A percentile compares a stretch with the other conserved stretches of the same genome.
Conservation (phyloP, 2,797 vertebrate genomes). For the Chromis chromis region DNA sequence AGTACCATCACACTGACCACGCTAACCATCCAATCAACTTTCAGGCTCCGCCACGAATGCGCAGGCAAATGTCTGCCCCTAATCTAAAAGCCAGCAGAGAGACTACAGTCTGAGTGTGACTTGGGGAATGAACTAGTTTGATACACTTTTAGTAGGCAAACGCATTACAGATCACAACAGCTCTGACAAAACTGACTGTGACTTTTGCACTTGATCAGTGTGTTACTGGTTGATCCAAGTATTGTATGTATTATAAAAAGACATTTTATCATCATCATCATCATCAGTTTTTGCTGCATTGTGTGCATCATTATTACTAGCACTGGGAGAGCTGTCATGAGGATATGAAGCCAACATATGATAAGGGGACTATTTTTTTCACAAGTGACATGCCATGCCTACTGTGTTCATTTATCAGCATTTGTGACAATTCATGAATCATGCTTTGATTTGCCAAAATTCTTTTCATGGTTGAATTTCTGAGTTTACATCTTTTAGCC, state of each 20-base stretch:
- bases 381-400: constrained; percentile 36
- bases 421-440: constrained; percentile 66
- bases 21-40: constrained; percentile 85
- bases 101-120: constrained; percentile 89
- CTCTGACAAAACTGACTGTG: constrained; percentile 74
- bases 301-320: constrained; percentile 52
- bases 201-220: constrained; percentile 75
- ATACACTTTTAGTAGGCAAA: constrained; percentile 72
- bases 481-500: constrained; percentile 74
- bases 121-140: constrained; percentile 45
- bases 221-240: constrained; percentile 79
- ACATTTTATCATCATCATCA: constrained; percentile 61
- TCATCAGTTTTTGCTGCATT: constrained; percentile 65
- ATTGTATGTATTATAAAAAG: constrained; percentile 66
- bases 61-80: constrained; percentile 95
- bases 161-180: constrained; percentile 84
- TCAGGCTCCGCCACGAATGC: constrained; percentile 93
- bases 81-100: constrained; percentile 96
- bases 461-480: constrained; percentile 57
- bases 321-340: constrained; percentile 62
- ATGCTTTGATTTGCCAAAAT: constrained; percentile 77
- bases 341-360: constrained; percentile 69
- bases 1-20: constrained; percentile 84
- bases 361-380: constrained; percentile 34
- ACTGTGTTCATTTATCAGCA: constrained; percentile 55